These are phyloP conservation scores for Pammene fasciana DNA, from an alignment of 2,888 invertebrate species.

Conservation along the genomic window DNA sequence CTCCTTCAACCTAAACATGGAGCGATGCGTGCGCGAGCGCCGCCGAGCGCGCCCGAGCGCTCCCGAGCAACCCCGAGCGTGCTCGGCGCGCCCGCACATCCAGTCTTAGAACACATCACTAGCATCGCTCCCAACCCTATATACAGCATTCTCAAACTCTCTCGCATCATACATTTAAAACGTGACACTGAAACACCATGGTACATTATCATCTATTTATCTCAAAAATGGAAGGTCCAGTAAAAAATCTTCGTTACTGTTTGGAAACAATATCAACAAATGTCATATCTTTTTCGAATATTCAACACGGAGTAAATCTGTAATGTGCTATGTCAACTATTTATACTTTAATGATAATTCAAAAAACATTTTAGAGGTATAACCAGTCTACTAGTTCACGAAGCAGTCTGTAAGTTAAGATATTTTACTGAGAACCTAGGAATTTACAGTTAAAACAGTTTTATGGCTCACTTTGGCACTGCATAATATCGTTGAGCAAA, in stretches of 20 bases:
- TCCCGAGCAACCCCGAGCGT: conserved; percentile 4
- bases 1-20: conserved; percentile 26
- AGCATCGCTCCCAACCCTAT: conserved; percentile 55
- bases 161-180: conserved; percentile 36
- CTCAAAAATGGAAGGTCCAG: conserved; percentile 58
- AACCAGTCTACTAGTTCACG: conserved; percentile 80
- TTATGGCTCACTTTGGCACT: conserved; percentile 82
- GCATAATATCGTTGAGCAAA: conserved; percentile 76
- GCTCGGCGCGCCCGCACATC: conserved; percentile 21
- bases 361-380: conserved; percentile 76
- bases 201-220: conserved; percentile 38
- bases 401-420: conserved; percentile 79
- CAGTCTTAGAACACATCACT: conserved; percentile 53
- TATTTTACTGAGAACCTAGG: conserved; percentile 76
- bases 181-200: conserved; percentile 42
- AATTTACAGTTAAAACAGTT: conserved; percentile 69
- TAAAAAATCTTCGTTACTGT: conserved; percentile 64
- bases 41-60: conserved; percentile 20
- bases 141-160: conserved; percentile 62
- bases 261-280: conserved; percentile 61
- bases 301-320: conserved; percentile 67
- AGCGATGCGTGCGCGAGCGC: conserved; percentile 11
- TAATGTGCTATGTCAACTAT: conserved; percentile 69
- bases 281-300: conserved; percentile 61
- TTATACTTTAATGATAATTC: conserved; percentile 63